Percentiles rank a stretch among this genome's conserved stretches.
phyloP scores from a whole-genome alignment of 2,113 vertebrate species.

The Burhinus oedicnemus region DNA sequence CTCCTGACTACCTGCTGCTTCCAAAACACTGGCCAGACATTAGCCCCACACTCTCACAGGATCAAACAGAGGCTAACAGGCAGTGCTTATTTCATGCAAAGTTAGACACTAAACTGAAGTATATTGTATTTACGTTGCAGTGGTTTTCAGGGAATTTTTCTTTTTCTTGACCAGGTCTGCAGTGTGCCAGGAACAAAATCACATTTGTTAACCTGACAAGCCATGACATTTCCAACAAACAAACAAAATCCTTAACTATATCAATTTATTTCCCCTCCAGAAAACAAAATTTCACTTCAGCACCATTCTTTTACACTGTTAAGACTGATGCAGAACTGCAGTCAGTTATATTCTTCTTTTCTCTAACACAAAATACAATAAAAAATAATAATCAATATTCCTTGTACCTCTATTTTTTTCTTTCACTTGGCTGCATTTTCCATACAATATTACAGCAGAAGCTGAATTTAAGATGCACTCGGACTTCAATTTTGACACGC shows the following conservation, averaged over 20 bases:
- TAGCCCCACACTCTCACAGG: slow-evolving; percentile 85
- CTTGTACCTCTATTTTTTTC: not conserved
- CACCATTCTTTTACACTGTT: not conserved
- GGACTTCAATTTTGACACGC: not conserved
- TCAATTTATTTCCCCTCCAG: slow-evolving; percentile 14
- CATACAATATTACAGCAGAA: not conserved
- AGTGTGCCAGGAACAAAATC: not conserved
- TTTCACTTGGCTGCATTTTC: not conserved
- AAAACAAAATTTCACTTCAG: slow-evolving; percentile 36
- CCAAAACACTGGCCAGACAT: slow-evolving; percentile 96
- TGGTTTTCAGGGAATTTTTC: slow-evolving; percentile 41
- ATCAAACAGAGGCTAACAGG: slow-evolving; percentile 90
- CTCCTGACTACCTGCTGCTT: slow-evolving; percentile 96
- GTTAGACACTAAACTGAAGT: slow-evolving; percentile 76
- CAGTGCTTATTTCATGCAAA: slow-evolving; percentile 85
- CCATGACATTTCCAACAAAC: slow-evolving; percentile 44
- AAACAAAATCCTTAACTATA: slow-evolving; percentile 26
- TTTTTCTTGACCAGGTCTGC: slow-evolving; percentile 42
- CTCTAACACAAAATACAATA: not conserved
- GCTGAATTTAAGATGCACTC: not conserved
- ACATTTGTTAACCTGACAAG: slow-evolving; percentile 60
- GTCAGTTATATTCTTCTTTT: not conserved
- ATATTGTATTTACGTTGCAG: slow-evolving; percentile 68
- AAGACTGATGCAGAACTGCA: not conserved
- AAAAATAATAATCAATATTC: not conserved